These are phyloP conservation scores for Pogoniulus pusillus DNA, from an alignment of 2,797 vertebrate species.

Conservation along the genomic window DNA sequence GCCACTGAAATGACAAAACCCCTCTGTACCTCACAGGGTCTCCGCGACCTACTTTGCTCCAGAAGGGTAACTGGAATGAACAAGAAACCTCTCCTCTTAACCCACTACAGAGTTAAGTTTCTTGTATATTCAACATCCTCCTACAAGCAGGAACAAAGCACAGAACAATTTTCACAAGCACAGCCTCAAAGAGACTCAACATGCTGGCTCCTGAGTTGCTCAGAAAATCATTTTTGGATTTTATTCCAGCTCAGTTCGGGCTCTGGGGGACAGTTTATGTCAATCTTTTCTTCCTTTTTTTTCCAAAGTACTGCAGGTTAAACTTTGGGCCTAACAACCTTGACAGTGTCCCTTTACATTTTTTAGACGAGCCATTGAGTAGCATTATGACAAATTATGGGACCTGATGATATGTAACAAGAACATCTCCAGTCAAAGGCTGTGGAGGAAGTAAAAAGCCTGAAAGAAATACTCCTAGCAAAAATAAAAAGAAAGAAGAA, in stretches of 20 bases:
- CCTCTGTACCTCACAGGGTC: neutral
- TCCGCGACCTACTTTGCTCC: neutral
- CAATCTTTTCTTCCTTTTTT: constrained; percentile 19
- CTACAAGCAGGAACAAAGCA: constrained; percentile 23
- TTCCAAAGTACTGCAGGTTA: constrained; percentile 13
- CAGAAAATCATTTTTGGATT: constrained; percentile 17
- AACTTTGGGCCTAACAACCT: constrained; percentile 44
- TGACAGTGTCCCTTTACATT: neutral
- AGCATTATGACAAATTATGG: constrained; percentile 56
- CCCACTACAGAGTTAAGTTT: neutral
- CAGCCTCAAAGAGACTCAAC: neutral
- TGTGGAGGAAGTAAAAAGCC: constrained; percentile 44
- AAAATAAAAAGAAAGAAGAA: neutral
- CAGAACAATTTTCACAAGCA: neutral
- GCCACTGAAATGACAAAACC: constrained; percentile 29
- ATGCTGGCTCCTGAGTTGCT: neutral
- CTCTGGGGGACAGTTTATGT: constrained; percentile 29
- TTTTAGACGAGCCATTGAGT: constrained; percentile 35
- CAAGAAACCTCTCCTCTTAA: neutral
- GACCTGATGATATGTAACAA: constrained; percentile 37
- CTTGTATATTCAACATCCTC: neutral
- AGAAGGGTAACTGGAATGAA: neutral
- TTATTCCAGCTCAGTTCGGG: neutral
- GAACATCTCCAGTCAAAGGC: constrained; percentile 36
- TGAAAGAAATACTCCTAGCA: constrained; percentile 1